Evolutionary conservation across 2,888 invertebrate species (phyloP).

Genomic region (Conops quadrifasciatus): DNA sequence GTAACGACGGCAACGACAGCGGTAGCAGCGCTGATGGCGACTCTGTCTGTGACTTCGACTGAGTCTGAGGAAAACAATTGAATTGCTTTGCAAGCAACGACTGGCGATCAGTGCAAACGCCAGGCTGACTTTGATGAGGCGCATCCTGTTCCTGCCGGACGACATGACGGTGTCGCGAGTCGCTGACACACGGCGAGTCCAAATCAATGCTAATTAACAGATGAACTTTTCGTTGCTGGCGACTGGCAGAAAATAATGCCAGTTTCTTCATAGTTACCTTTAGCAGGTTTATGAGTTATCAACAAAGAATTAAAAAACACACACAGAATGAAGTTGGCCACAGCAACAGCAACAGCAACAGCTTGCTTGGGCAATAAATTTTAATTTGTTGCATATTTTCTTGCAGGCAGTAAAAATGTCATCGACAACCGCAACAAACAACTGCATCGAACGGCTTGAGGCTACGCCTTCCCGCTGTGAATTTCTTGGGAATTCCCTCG

Average conservation of each 20-base stretch:
- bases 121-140: conserved; percentile 52
- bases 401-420: conserved; percentile 43
- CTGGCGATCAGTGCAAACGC: no score
- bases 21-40: no score
- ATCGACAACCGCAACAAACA: conserved; percentile 31
- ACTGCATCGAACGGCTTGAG: conserved; percentile 30
- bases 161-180: neutral
- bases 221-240: neutral
- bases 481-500: conserved; percentile 63
- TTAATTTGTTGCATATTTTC: conserved; percentile 53
- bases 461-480: conserved; percentile 58
- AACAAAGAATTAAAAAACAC: neutral
- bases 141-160: conserved; percentile 45
- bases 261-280: no score
- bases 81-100: no score
- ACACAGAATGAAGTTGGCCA: neutral
- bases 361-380: conserved; percentile 38
- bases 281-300: no score
- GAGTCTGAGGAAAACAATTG: neutral
- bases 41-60: no score
- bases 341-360: neutral
- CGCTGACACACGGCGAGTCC: no score
- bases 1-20: conserved; percentile 9
- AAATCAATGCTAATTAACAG: conserved; percentile 23
- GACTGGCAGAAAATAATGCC: no score